Evolutionary conservation across 2,113 vertebrate genomes (phyloP), one percentile per base, ranked within the genome.

Genomic region (Rhinolophus sinicus): DNA sequence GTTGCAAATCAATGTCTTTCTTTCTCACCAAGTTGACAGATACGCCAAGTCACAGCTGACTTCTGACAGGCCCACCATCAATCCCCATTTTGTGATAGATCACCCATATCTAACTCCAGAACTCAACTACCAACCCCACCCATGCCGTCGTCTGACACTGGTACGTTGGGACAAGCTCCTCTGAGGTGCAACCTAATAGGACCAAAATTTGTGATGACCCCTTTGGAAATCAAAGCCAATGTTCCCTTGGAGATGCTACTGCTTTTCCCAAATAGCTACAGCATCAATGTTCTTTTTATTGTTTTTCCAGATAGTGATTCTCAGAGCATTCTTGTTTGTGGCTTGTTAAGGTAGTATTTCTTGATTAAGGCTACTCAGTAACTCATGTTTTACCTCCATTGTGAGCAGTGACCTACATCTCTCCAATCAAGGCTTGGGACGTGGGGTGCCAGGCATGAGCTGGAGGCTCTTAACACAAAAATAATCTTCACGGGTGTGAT

Each of bases 121-220:
- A 18, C 73, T 80, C 28, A 44, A 7, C 64, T 8, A 18, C 26
- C 8, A 40, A 26, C 9, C 9, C 16, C 13, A 21, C 19, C 50
- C 16, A 1, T 6, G 33, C 22, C 15, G 5, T 5, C 15, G 5
- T 5, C 18, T 3, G 24, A 56, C 76, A 4, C 14, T 4, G 26
- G 24, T 67, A 5, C 8, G 5, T 3, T 33, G 10, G 15, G 12
- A 38, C 30, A 47, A 30, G 60, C 15, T 38, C 15, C 67, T 70
- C 44, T 1, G 2, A 35, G 30, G 13, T 58, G 21, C 14, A 64
- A 13, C 24, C 22, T 35, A 26, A 72, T 26, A 24, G 24, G 24
- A 50, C 19, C n/a, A 62, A 28, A 40, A 10, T 54, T 52, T 2
- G 1, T 7, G 28, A 0, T 11, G 54, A 33, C 28, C 30, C 10